phyloP scores from a whole-genome alignment of 2,888 invertebrate genomes.

The Dynastes maya region DNA sequence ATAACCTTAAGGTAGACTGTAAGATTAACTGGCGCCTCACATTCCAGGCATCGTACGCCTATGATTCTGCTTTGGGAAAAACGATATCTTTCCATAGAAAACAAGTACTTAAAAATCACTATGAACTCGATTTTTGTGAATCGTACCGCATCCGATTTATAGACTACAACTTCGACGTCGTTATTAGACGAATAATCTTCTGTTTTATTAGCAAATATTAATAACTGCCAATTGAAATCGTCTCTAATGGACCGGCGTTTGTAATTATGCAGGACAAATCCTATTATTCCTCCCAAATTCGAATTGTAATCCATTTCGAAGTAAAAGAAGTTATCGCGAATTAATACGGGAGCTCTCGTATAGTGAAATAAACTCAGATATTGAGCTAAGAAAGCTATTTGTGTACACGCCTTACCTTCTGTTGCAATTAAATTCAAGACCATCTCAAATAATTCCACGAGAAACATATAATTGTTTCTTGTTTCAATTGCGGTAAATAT shows the following conservation, averaged over 20 bases:
- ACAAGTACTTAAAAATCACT: not conserved
- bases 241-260: no score
- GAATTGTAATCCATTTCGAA: no score
- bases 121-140: not conserved
- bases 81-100: slow-evolving; percentile 2
- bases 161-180: not conserved
- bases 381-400: not conserved
- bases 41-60: slow-evolving; percentile 1
- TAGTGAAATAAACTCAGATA: slow-evolving; percentile 18
- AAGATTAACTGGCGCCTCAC: not conserved
- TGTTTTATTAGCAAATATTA: no score
- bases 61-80: not conserved
- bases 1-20: slow-evolving; percentile 8
- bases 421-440: not conserved
- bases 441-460: not conserved
- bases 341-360: not conserved
- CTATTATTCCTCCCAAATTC: not conserved
- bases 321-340: no score
- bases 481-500: not conserved
- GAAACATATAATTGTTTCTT: not conserved
- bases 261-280: not conserved
- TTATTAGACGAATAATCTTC: not conserved
- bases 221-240: no score
- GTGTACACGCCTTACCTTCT: not conserved
- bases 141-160: not conserved